Evolutionary conservation across 2,113 vertebrate genomes (phyloP), one percentile per base, ranked within the genome.

Genomic region (Arizona elegans): DNA sequence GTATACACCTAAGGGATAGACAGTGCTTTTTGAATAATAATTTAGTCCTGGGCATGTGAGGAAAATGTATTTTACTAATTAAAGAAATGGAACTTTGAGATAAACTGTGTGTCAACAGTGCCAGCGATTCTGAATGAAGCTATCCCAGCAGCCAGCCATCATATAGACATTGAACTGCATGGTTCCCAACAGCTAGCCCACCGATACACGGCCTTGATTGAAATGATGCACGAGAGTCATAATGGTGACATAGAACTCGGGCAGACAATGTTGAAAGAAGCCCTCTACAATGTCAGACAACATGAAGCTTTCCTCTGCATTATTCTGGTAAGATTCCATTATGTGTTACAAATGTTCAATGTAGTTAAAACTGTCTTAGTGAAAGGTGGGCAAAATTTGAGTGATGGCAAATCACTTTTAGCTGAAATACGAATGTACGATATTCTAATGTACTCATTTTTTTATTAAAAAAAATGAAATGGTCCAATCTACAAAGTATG

Each of bases 221-320:
- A 99, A 97, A 97, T 94, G 54, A 91, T 95, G 43, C 62, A 93
- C 0, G 91, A 94, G 8, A 92, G 94, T 23, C 91, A 56, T 12
- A 87, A 92, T 5, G 92, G 70, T 91, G 90, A 54, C 0, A 0
- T 24, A 1, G 95, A 96, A 0, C 90, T 97, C 3, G 93, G 93
- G 0, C 21, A 85, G 0, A 92, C 90, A 7, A 96, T 98, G 92
- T 92, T 99, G 81, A 99, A 94, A 96, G 98, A 98, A 97, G 98
- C 98, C 0, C 97, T 99, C 0, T 99, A 98, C 96, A 99, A 98
- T 11, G 92, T 97, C 90, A 98, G 98, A 29, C 99, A 99, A 87
- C 98, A 99, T 0, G 98, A 99, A 92, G 95, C 94, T 24, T 99
- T 99, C 96, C 98, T 99, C 91, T 97, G 97, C 93, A 95, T 98